Conservation (phyloP, 2,888 invertebrate genomes). For the Andrena haemorrhoa region DNA sequence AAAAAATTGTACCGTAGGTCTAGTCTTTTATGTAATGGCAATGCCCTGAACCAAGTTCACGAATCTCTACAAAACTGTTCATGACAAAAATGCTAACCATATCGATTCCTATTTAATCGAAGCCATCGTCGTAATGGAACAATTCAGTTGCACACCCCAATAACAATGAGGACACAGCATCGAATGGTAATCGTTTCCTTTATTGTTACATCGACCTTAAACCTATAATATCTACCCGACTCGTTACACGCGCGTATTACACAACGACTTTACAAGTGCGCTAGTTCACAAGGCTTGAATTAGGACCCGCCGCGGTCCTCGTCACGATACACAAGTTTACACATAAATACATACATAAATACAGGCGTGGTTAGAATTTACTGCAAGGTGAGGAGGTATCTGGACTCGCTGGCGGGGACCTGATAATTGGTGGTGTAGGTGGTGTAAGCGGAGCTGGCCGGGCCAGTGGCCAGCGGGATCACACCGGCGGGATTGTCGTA, state of each 20-base stretch:
- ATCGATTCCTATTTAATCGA: no score
- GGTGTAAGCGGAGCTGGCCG: conserved; percentile 75
- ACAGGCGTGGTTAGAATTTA: conserved; percentile 43
- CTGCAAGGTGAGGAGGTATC: conserved; percentile 77
- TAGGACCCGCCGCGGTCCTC: conserved; percentile 13
- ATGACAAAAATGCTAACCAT: no score
- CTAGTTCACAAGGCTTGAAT: neutral
- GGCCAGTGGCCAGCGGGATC: conserved; percentile 67
- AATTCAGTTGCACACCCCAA: neutral
- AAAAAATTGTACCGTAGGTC: no score
- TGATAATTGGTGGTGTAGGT: conserved; percentile 80
- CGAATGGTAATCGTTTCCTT: conserved; percentile 40
- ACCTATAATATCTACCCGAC: conserved; percentile 26
- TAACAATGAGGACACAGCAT: no score
- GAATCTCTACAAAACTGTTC: no score
- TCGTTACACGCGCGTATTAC: conserved; percentile 36
- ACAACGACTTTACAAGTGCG: conserved; percentile 69
- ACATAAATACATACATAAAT: neutral
- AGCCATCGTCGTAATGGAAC: no score
- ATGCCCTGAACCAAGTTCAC: no score
- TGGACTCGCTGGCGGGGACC: conserved; percentile 73
- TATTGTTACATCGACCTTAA: conserved; percentile 57
- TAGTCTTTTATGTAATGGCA: no score
- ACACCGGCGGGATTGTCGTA: conserved; percentile 73
- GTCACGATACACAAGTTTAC: conserved; percentile 13